phyloP scores from a whole-genome alignment of 2,888 invertebrate genomes.

The Rotaria macrura region DNA sequence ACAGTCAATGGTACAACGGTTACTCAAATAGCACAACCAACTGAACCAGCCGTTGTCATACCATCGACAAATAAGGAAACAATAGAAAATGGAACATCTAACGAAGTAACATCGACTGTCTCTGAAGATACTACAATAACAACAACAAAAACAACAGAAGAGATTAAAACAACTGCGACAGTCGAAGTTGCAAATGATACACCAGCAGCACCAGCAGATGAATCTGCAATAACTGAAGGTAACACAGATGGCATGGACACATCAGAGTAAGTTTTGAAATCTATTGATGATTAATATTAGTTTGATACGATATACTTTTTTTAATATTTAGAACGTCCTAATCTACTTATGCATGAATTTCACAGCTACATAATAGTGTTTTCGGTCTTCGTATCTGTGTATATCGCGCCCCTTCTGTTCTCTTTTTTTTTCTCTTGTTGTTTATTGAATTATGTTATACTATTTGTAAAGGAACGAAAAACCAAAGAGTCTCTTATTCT shows the following conservation, averaged over 20 bases:
- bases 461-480: neutral
- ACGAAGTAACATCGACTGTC: neutral
- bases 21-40: neutral
- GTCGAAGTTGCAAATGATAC: neutral
- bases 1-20: neutral
- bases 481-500: conserved; percentile 1
- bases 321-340: neutral
- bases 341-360: neutral
- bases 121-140: neutral
- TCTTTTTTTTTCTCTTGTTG: neutral
- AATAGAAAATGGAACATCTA: neutral
- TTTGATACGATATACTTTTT: no score
- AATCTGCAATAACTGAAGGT: neutral
- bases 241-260: neutral
- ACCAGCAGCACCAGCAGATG: neutral
- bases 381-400: neutral
- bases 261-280: neutral
- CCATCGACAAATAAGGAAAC: neutral
- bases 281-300: no score
- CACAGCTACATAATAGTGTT: neutral
- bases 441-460: neutral
- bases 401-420: neutral
- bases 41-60: neutral
- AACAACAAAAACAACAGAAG: conserved; percentile 5
- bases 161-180: neutral